Conservation (phyloP, 2,888 invertebrate species). For the Ormyrus labotus region DNA sequence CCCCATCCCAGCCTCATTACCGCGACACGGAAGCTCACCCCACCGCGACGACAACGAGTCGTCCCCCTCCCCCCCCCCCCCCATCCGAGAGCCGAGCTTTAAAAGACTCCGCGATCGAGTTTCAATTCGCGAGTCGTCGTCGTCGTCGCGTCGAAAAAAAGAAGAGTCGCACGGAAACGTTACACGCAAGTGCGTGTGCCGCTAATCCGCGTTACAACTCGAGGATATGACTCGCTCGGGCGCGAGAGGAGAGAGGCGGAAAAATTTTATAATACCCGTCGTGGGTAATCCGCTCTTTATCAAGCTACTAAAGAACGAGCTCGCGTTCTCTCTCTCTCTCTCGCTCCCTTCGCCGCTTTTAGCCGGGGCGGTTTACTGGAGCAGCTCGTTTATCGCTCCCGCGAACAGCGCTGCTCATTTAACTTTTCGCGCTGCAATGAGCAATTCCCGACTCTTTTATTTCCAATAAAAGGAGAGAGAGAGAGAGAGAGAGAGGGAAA, state of each 20-base stretch:
- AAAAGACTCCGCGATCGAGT: no score
- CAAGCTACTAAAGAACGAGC: slow-evolving; percentile 27
- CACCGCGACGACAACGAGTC: no score
- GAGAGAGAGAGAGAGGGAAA: not conserved
- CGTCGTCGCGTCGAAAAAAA: not conserved
- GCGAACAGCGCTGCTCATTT: slow-evolving; percentile 24
- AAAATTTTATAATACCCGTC: slow-evolving; percentile 12
- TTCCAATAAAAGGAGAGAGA: not conserved
- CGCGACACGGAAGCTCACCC: no score
- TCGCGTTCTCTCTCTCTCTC: not conserved
- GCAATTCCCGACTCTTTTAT: slow-evolving; percentile 3
- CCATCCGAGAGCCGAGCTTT: no score
- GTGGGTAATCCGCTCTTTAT: slow-evolving; percentile 28
- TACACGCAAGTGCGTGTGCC: not conserved
- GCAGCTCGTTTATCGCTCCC: slow-evolving; percentile 8
- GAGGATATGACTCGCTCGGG: no score
- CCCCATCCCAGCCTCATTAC: no score
- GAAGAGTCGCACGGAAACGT: not conserved
- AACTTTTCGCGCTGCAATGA: slow-evolving; percentile 41
- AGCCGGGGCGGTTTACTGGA: not conserved
- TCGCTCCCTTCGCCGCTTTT: not conserved
- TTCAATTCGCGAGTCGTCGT: no score
- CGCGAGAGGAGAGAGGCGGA: not conserved
- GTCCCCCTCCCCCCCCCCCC: no score
- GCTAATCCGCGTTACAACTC: no score